These are phyloP conservation scores for Cistogaster globosa DNA, from an alignment of 2,888 invertebrate genomes.

Conservation along the genomic window DNA sequence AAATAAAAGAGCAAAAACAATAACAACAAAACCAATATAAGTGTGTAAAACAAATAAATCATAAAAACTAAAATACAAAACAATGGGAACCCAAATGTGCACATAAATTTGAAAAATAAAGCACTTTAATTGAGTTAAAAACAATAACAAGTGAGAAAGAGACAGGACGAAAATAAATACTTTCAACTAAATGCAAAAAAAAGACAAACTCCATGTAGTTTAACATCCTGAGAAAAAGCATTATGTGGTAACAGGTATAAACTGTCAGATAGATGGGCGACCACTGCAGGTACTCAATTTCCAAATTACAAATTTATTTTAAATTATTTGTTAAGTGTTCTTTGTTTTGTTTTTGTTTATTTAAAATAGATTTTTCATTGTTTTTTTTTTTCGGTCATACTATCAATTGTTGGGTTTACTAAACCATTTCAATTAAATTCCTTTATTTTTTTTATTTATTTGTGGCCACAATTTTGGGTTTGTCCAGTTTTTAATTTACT, in stretches of 20 bases:
- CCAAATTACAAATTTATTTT: not conserved
- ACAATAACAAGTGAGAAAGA: not conserved
- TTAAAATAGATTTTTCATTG: not conserved
- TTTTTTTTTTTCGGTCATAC: not conserved
- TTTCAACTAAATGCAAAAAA: not conserved
- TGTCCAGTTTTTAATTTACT: not conserved
- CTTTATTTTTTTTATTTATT: conserved; percentile 6
- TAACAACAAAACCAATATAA: conserved; percentile 29
- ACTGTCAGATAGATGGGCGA: not conserved
- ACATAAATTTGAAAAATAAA: conserved; percentile 13
- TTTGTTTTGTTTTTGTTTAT: not conserved
- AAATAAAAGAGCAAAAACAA: conserved; percentile 1
- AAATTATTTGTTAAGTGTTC: conserved; percentile 43
- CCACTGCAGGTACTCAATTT: conserved; percentile 25
- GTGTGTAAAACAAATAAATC: conserved; percentile 61
- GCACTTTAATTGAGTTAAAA: conserved; percentile 28
- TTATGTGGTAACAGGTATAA: conserved; percentile 34
- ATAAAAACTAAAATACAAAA: conserved; percentile 13
- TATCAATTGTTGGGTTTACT: conserved; percentile 13
- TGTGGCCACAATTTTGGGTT: not conserved
- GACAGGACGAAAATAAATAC: not conserved
- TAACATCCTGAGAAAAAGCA: conserved; percentile 50
- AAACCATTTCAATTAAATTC: conserved; percentile 33
- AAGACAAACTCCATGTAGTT: conserved; percentile 18
- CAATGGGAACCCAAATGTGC: conserved; percentile 19